A percentile compares a stretch with the other conserved stretches of the same genome.
phyloP scores from a whole-genome alignment of 2,888 invertebrate species.

The Agonopterix arenella region DNA sequence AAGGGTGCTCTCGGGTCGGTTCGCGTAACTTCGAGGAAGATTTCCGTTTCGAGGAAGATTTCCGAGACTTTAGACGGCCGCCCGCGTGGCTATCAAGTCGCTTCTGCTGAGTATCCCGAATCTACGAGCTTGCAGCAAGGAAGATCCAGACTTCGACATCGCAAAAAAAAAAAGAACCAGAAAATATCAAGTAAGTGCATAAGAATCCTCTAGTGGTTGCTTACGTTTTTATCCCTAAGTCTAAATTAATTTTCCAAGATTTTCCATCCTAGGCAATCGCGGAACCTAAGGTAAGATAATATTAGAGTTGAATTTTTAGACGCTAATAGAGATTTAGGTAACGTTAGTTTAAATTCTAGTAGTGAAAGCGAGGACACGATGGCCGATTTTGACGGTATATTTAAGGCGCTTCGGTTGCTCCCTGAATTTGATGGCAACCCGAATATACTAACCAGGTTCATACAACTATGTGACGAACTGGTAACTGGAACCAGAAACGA shows the following conservation, averaged over 20 bases:
- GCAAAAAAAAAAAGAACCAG: background rate
- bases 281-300: background rate
- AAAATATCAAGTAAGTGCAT: background rate
- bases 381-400: no score
- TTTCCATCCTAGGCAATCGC: background rate
- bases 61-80: no score
- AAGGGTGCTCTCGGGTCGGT: background rate
- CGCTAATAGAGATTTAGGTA: background rate
- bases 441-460: background rate
- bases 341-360: no score
- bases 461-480: background rate
- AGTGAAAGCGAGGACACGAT: no score
- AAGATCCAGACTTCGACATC: background rate
- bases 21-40: background rate
- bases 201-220: background rate
- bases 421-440: conserved; percentile 3
- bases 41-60: no score
- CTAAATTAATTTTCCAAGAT: background rate
- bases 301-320: no score
- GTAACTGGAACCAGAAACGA: background rate
- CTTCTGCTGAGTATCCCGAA: no score
- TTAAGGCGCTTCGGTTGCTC: background rate
- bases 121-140: background rate
- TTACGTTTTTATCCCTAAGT: background rate
- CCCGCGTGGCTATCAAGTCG: no score